These are phyloP conservation scores for Antheraea yamamai DNA, from an alignment of 2,888 invertebrate species.

Conservation along the genomic window DNA sequence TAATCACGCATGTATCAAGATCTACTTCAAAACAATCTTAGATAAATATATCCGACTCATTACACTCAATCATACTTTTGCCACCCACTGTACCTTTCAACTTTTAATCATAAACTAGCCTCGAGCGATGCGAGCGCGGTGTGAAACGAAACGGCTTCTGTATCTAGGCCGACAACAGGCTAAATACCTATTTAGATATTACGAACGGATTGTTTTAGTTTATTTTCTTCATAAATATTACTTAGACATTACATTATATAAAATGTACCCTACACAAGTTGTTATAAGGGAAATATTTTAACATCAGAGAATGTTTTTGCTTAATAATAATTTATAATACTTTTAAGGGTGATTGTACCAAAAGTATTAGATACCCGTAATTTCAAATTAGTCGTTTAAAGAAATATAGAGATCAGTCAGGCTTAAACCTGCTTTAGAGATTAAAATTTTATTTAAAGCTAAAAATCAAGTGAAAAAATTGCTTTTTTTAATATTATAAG, in stretches of 20 bases:
- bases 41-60: background rate
- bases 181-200: constrained; percentile 19
- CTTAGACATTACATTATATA: background rate
- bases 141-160: constrained; percentile 27
- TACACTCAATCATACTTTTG: constrained; percentile 22
- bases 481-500: too few relatives aligned
- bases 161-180: constrained; percentile 15
- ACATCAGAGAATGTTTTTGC: background rate
- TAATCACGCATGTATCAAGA: background rate
- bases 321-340: background rate
- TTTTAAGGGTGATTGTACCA: too few relatives aligned
- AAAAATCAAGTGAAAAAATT: too few relatives aligned
- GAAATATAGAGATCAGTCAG: too few relatives aligned
- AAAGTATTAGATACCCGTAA: too few relatives aligned
- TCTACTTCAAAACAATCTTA: background rate
- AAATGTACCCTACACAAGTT: background rate
- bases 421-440: too few relatives aligned
- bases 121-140: constrained; percentile 21
- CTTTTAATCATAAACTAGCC: constrained; percentile 23
- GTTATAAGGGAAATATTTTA: background rate
- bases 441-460: too few relatives aligned
- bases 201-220: constrained; percentile 6
- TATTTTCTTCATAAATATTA: background rate
- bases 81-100: constrained; percentile 23
- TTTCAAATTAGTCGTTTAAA: too few relatives aligned